Evolutionary conservation across 1,140 invertebrate species (phyloP).

Genomic region (Drosophila insularis): DNA sequence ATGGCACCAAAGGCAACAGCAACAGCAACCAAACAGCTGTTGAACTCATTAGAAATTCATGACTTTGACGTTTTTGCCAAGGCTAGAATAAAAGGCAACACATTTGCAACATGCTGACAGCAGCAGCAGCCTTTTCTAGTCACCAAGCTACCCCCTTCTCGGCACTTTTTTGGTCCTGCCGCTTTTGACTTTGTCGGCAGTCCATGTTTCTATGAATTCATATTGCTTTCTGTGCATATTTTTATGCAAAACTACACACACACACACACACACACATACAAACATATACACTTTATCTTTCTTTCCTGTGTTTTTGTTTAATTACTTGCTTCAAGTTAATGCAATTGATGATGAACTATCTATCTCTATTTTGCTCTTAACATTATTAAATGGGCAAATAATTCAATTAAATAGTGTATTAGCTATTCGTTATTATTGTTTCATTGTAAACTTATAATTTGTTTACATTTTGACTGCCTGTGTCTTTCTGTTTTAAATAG

Average conservation of each 20-base stretch:
- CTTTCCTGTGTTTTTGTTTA: too few species aligned
- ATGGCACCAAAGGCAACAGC: background rate
- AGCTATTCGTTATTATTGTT: background rate
- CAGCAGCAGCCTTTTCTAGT: background rate
- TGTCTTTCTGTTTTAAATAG: background rate
- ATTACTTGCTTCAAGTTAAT: too few species aligned
- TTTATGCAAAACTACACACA: background rate
- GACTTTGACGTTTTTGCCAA: conserved; percentile 35
- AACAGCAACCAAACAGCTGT: conserved; percentile 1
- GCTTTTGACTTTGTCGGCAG: background rate
- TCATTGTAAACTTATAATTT: background rate
- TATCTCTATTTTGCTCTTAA: too few species aligned
- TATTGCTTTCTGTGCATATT: background rate
- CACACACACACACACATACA: background rate
- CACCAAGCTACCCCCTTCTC: background rate
- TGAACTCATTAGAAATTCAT: conserved; percentile 53
- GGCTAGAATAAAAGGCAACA: conserved; percentile 37
- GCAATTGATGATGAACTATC: too few species aligned
- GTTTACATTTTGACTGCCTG: background rate
- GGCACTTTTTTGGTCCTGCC: background rate
- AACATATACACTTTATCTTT: background rate
- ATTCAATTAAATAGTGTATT: background rate
- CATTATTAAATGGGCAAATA: too few species aligned
- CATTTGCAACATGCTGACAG: conserved; percentile 20
- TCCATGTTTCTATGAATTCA: background rate